Conservation (phyloP, 1,140 invertebrate species). For the Drosophila bipectinata region DNA sequence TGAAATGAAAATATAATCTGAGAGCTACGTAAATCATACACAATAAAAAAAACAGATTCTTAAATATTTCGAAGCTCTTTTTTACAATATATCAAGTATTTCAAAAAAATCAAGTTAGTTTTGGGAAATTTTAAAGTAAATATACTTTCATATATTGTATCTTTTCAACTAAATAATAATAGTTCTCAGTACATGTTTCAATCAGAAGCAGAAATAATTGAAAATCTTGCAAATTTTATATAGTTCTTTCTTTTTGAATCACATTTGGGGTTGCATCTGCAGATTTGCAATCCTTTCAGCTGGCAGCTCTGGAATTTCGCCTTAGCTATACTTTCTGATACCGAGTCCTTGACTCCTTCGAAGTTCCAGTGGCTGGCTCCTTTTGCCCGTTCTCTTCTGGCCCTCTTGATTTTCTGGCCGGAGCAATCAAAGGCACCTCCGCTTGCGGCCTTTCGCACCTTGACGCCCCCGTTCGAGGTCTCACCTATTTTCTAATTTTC, state of each 20-base stretch:
- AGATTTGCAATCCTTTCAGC: not conserved
- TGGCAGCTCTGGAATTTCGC: not conserved
- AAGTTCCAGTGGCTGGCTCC: not conserved
- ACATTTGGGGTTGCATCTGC: too few relatives aligned
- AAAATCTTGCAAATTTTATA: too few relatives aligned
- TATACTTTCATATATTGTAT: too few relatives aligned
- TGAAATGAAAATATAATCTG: not conserved
- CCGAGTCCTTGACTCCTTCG: not conserved
- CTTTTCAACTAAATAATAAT: not conserved
- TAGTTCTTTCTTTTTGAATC: too few relatives aligned
- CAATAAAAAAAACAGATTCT: not conserved
- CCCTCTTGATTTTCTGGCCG: not conserved
- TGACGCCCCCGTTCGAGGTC: conserved; percentile 25
- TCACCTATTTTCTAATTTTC: conserved; percentile 46
- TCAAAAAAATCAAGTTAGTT: too few relatives aligned
- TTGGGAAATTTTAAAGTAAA: too few relatives aligned
- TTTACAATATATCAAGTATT: too few relatives aligned
- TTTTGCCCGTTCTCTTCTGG: not conserved
- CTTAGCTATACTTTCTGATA: not conserved
- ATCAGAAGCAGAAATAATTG: too few relatives aligned
- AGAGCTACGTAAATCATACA: not conserved
- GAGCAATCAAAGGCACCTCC: conserved; percentile 34
- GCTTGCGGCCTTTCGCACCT: conserved; percentile 36
- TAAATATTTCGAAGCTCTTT: too few relatives aligned
- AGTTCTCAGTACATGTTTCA: not conserved